Base-by-base conservation (phyloP, 2,113 vertebrate genomes). In the Eurystomus gularis region DNA sequence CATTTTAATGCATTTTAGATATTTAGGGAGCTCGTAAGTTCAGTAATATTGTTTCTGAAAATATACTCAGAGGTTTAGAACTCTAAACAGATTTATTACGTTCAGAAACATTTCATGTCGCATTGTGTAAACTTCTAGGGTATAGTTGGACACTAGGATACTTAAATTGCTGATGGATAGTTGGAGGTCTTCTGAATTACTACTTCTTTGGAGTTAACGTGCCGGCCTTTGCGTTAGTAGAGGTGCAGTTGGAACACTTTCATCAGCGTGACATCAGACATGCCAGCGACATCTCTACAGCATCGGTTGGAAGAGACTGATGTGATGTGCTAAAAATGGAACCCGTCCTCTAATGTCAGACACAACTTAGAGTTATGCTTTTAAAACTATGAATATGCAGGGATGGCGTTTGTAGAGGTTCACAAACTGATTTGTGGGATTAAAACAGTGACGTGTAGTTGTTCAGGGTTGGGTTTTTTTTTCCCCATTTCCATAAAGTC, bases 371-470 rank as follows among this genome's bases (percentile, higher is more conserved):
- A 49, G 33, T 26, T 37, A 12, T 6, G 4, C 23, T 11, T 39
- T 65, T 55, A 24, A 4, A 48, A 17, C 31, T 44, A 1, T 12
- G 23, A 25, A 11, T 28, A 3, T 46, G 37, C 48, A 46, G 54
- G 16, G 44, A 9, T 17, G 33, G 13, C 39, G 7, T 40, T 61
- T 49, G 24, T 5, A 6, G 58, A 39, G 23, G 18, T 26, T 65
- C 29, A 25, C 44, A 48, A 4, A 35, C 33, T 14, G 4, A 31
- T 40, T 13, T 64, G 39, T 48, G 52, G 35, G 31, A 26, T 24
- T 71, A 13, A 13, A 52, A 11, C n/a, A 68, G 42, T 0, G 0
- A 26, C 11, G 3, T 46, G 25, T n/a, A 46, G 9, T 16, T 46
- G 35, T 14, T 68, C 4, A 17, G 8, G 13, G 33, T n/a, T 57